Base-by-base conservation (phyloP, 2,113 vertebrate species). In the Hemiscyllium ocellatum region DNA sequence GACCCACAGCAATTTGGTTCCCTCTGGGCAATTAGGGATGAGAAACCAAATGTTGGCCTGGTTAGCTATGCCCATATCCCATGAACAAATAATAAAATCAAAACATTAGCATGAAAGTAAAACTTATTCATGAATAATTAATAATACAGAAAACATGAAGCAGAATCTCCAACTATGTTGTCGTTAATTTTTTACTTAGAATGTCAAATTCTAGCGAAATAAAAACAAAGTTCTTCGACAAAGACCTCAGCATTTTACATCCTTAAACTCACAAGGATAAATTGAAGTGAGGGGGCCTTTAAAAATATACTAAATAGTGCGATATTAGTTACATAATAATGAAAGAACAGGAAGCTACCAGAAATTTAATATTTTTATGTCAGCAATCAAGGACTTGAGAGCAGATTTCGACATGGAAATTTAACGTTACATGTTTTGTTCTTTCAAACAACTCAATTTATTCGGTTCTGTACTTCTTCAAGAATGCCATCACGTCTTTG, bases 301-400 rank as follows among this genome's bases (percentile, higher is more conserved):
- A 94, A 37, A 94, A 47, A 94, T 68, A 94, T 69, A 70, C 65
- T 47, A 12, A 95, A 95, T 50, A 72, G 42, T 52, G 68, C 50
- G 47, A 26, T 72, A 95, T 68, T 72, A 72, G 52, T 12, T 95
- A 52, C 42, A 94, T 26, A 42, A 52, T 50, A 72, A 72, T 72
- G 26, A 72, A 95, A 76, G 68, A 15, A 76, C 94, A 95, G 69
- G 94, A 95, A 95, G 69, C 68, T 52, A 95, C 42, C 24, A 72
- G 42, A 95, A 95, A 61, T 95, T 95, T 95, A 95, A 52, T 95
- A 95, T 95, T 95, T 94, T 95, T 24, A 26, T 22, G 69, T 95
- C 94, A 95, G 72, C 68, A 95, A 95, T 95, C 94, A 72, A 95
- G 42, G 37, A 95, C 94, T 72, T 47, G 69, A 72, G 69, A 15